Evolutionary conservation across 2,113 vertebrate genomes (phyloP).

Genomic region (Pituophis catenifer): DNA sequence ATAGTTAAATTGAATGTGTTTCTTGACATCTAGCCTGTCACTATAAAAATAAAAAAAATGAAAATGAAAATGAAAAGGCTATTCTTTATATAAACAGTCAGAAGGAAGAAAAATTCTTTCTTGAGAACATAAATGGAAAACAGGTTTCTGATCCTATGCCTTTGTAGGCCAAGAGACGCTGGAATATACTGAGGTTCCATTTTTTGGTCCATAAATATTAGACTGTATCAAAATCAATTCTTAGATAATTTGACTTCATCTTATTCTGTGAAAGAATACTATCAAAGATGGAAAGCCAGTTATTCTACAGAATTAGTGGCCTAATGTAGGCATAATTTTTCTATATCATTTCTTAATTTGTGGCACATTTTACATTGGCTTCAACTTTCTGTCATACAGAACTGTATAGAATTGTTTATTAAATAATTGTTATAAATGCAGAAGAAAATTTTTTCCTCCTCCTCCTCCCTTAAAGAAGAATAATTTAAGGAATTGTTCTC

Average conservation of each 20-base stretch:
- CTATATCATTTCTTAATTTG: background rate
- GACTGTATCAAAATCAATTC: conserved; percentile 24
- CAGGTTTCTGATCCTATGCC: background rate
- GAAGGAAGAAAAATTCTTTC: background rate
- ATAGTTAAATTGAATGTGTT: background rate
- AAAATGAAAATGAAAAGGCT: background rate
- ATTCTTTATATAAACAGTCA: background rate
- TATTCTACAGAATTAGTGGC: conserved; percentile 11
- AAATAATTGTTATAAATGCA: background rate
- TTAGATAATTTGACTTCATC: conserved; percentile 10
- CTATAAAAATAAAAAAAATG: background rate
- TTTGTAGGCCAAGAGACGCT: conserved; percentile 18
- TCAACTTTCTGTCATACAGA: background rate
- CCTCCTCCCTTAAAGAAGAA: background rate
- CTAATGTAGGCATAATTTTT: background rate
- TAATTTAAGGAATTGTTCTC: background rate
- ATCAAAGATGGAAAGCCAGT: background rate
- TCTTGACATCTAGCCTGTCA: background rate
- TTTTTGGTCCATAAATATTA: background rate
- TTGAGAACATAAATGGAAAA: background rate
- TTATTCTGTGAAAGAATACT: background rate
- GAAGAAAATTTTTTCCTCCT: background rate
- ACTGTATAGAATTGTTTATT: background rate
- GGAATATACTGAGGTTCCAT: background rate
- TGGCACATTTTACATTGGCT: background rate